These are phyloP conservation scores for Hassar affinis DNA, from an alignment of 2,113 vertebrate genomes.

Conservation along the genomic window DNA sequence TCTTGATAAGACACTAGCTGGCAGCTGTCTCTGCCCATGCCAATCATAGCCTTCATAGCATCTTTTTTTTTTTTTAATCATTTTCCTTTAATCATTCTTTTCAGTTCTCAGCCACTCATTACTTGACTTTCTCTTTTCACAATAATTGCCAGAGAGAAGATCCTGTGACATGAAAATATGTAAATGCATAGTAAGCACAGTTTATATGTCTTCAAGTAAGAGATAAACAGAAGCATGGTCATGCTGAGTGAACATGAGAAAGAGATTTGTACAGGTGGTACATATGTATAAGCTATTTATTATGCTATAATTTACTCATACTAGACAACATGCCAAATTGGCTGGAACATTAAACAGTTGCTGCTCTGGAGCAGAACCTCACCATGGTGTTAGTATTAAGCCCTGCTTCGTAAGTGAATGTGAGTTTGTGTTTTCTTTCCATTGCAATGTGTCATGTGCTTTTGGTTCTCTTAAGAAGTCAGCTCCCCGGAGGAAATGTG, in stretches of 20 bases:
- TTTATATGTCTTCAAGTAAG: background rate
- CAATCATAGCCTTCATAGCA: background rate
- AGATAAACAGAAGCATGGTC: background rate
- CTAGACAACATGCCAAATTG: background rate
- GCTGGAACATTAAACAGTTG: background rate
- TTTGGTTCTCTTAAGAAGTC: conserved; percentile 84
- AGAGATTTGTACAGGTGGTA: background rate
- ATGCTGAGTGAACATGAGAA: background rate
- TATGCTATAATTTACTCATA: background rate
- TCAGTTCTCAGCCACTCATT: background rate
- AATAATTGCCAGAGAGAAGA: background rate
- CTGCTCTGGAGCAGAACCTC: background rate
- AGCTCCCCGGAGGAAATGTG: conserved; percentile 91
- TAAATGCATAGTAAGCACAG: background rate
- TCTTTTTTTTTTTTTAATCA: background rate
- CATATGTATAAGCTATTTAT: background rate
- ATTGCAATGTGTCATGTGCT: conserved; percentile 49
- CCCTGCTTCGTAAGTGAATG: background rate
- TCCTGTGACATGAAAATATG: background rate
- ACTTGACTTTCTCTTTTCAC: no score
- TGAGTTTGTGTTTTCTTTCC: conserved; percentile 31
- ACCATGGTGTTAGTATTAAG: background rate
- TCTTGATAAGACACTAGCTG: background rate
- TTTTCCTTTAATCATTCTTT: background rate
- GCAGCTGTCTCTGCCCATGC: background rate